Percentiles rank a stretch among this genome's conserved stretches.
Evolutionary conservation across 2,888 invertebrate species (phyloP).

Genomic region (Cheilosia vernalis): DNA sequence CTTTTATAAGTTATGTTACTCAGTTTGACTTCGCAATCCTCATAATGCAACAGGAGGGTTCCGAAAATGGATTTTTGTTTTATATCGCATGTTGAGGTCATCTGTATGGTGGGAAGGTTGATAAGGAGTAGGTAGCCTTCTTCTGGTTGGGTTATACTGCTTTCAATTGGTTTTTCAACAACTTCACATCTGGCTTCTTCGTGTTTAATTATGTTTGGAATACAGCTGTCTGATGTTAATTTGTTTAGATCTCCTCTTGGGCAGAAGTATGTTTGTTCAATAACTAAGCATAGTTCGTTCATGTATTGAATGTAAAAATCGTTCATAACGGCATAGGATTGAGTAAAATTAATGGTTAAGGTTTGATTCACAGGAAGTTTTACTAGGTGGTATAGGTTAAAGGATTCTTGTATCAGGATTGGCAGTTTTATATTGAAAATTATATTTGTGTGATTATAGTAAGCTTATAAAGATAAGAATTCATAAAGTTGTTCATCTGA

Average conservation of each 20-base stretch:
- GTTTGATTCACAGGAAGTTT: too few relatives aligned
- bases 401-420: slow-evolving; percentile 1
- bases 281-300: too few relatives aligned
- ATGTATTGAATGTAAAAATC: too few relatives aligned
- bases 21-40: not conserved
- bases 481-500: not conserved
- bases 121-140: not conserved
- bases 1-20: slow-evolving; percentile 1
- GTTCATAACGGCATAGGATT: too few relatives aligned
- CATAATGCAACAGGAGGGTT: not conserved
- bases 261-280: not conserved
- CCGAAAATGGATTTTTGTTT: not conserved
- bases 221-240: not conserved
- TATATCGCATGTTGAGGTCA: slow-evolving; percentile 3
- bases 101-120: not conserved
- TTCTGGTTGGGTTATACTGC: not conserved
- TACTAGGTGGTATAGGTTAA: too few relatives aligned
- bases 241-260: not conserved
- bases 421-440: slow-evolving; percentile 15
- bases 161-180: not conserved
- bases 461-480: slow-evolving; percentile 3
- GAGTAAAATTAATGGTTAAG: too few relatives aligned
- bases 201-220: not conserved
- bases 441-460: slow-evolving; percentile 14
- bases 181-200: not conserved